phyloP scores from a whole-genome alignment of 2,888 invertebrate species.

The Rosalia funebris region DNA sequence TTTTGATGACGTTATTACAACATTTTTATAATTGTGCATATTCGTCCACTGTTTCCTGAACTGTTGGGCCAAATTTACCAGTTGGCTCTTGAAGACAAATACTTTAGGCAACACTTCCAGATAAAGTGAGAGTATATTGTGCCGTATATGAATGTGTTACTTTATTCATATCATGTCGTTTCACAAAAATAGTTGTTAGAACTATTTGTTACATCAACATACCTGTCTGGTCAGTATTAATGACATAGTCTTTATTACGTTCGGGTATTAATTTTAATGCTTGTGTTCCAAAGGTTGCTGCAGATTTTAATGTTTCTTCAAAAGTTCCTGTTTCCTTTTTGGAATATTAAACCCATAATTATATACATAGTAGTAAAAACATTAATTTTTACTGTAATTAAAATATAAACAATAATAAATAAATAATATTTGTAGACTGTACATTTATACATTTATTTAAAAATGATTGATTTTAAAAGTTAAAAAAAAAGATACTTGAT shows the following conservation, averaged over 20 bases:
- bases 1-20: not conserved
- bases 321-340: not conserved
- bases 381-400: no score
- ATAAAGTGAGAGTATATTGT: not conserved
- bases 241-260: not conserved
- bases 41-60: not conserved
- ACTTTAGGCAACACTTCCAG: not conserved
- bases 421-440: not conserved
- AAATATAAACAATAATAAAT: not conserved
- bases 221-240: not conserved
- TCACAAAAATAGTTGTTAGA: not conserved
- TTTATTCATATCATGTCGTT: not conserved
- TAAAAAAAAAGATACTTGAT: not conserved
- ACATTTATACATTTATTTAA: not conserved
- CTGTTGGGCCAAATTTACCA: not conserved
- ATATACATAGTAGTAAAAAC: no score
- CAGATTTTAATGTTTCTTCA: not conserved
- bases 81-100: not conserved
- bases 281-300: not conserved
- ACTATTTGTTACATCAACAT: not conserved
- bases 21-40: not conserved
- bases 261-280: not conserved
- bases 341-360: not conserved
- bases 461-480: not conserved
- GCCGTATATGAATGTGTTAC: not conserved